These are phyloP conservation scores for Philonicus albiceps DNA, from an alignment of 2,888 invertebrate genomes.

Conservation along the genomic window DNA sequence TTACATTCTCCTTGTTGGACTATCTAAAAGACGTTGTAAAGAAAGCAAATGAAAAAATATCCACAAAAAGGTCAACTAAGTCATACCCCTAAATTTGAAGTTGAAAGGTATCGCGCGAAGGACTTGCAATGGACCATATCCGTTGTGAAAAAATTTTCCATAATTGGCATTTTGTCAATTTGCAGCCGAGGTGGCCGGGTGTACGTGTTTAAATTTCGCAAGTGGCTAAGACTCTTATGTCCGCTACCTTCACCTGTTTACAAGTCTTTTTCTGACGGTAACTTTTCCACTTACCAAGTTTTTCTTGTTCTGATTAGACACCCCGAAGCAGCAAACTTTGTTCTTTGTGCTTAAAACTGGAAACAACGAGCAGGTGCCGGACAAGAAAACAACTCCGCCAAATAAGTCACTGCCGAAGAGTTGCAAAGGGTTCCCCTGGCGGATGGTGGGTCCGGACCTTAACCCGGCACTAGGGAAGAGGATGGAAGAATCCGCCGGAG, in stretches of 20 bases:
- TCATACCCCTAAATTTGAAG: background rate
- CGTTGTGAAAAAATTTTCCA: background rate
- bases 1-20: too few relatives aligned
- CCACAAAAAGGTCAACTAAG: background rate
- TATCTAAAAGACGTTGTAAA: too few relatives aligned
- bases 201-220: slow-evolving; percentile 9
- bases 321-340: slow-evolving; percentile 28
- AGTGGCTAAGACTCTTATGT: background rate
- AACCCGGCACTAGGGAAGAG: background rate
- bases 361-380: slow-evolving; percentile 19
- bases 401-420: background rate
- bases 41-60: too few relatives aligned
- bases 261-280: slow-evolving; percentile 9
- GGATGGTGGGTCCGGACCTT: background rate
- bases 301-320: slow-evolving; percentile 35
- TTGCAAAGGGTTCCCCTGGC: background rate
- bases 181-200: background rate
- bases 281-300: slow-evolving; percentile 35
- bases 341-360: slow-evolving; percentile 19
- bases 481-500: background rate
- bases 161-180: slow-evolving; percentile 16
- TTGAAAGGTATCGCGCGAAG: background rate
- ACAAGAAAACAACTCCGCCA: background rate
- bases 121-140: background rate
- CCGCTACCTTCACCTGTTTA: background rate